Evolutionary conservation across 2,888 invertebrate species (phyloP).

Genomic region (Pogonocherus hispidulus): DNA sequence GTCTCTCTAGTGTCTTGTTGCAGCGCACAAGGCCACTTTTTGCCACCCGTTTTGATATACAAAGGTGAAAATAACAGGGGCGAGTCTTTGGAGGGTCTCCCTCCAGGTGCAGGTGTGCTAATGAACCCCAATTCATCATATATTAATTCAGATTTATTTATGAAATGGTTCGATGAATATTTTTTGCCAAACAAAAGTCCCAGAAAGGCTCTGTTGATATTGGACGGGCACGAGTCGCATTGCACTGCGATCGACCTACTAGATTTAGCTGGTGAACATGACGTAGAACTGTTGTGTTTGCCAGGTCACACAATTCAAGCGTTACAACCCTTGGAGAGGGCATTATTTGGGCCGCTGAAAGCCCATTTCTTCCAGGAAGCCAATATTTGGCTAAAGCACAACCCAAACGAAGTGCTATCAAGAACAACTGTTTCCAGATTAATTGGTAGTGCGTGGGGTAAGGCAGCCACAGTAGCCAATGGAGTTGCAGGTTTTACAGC

Average conservation of each 20-base stretch:
- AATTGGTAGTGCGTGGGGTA: slow-evolving; percentile 12
- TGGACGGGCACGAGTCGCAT: neutral
- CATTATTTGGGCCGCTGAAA: neutral
- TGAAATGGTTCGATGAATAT: neutral
- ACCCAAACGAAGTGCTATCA: neutral
- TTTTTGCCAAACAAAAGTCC: neutral
- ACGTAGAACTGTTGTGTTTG: neutral
- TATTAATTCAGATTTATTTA: neutral
- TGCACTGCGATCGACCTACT: neutral
- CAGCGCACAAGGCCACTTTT: slow-evolving; percentile 36
- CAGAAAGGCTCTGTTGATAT: neutral
- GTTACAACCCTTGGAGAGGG: neutral
- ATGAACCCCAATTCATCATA: neutral
- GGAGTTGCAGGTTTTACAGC: slow-evolving; percentile 36
- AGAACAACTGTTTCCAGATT: neutral
- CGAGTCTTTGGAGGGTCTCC: neutral
- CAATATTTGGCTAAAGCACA: neutral
- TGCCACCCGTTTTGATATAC: slow-evolving; percentile 12
- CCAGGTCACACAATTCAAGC: neutral
- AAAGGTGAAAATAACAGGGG: neutral
- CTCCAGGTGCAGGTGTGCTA: neutral
- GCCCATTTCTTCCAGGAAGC: neutral
- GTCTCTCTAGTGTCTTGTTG: slow-evolving; percentile 28
- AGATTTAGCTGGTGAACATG: neutral
- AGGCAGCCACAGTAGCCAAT: slow-evolving; percentile 39